Percentiles rank a stretch among this genome's conserved stretches.
These are phyloP conservation scores for Spea bombifrons DNA, from an alignment of 2,113 vertebrate genomes.

Conservation along the genomic window DNA sequence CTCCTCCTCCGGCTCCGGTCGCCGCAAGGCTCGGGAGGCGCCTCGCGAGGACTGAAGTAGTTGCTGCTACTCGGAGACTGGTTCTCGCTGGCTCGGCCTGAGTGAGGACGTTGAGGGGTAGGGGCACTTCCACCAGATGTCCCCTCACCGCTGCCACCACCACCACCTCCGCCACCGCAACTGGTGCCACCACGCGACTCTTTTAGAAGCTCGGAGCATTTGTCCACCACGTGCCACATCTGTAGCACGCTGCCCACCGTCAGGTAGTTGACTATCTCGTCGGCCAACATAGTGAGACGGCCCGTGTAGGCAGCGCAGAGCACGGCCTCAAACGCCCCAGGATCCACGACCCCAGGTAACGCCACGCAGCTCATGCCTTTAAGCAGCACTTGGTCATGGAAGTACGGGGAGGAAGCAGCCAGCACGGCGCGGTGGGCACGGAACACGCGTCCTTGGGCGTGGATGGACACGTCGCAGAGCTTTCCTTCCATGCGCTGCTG, in stretches of 20 bases:
- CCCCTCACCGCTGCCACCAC: constrained; percentile 29
- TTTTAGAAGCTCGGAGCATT: constrained; percentile 86
- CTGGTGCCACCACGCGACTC: constrained; percentile 58
- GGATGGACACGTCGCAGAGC: constrained; percentile 78
- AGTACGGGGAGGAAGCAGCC: constrained; percentile 77
- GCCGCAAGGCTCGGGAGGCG: constrained; percentile 58
- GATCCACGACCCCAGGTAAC: constrained; percentile 84
- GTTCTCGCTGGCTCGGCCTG: constrained; percentile 74
- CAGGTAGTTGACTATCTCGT: constrained; percentile 88
- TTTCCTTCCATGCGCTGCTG: constrained; percentile 81
- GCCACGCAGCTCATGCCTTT: constrained; percentile 86
- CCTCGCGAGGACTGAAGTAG: constrained; percentile 78
- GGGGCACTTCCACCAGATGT: constrained; percentile 48
- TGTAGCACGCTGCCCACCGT: constrained; percentile 91
- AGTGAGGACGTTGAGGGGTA: constrained; percentile 53
- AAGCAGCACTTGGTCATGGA: constrained; percentile 85
- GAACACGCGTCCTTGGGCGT: constrained; percentile 76
- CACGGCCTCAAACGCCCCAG: constrained; percentile 84
- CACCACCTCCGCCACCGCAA: constrained; percentile 13
- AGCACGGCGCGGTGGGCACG: constrained; percentile 76
- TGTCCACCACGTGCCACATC: constrained; percentile 97
- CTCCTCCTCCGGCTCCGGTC: constrained; percentile 64
- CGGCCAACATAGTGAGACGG: constrained; percentile 77
- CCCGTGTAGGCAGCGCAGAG: constrained; percentile 86
- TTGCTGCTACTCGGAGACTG: constrained; percentile 89